A percentile compares a stretch with the other conserved stretches of the same genome.
Conservation (phyloP, 1,140 invertebrate genomes). For the Drosophila sucinea region DNA sequence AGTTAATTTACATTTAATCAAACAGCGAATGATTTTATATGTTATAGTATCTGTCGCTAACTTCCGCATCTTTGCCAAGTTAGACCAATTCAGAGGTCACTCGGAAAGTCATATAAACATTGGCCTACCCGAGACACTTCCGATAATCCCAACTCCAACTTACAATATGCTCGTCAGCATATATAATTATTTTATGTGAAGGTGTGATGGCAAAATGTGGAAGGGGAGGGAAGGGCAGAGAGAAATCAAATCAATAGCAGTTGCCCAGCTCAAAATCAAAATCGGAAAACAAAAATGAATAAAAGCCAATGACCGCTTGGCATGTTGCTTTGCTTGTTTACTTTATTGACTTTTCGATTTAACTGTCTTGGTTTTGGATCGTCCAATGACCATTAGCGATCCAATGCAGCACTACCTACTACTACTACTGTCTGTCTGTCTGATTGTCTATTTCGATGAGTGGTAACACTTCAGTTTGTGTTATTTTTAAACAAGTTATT, state of each 20-base stretch:
- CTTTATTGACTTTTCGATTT: slow-evolving; percentile 16
- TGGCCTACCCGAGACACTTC: background rate
- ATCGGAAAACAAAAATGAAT: slow-evolving; percentile 10
- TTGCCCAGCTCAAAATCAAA: slow-evolving; percentile 10
- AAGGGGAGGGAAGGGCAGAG: background rate
- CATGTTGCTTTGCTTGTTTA: slow-evolving; percentile 16
- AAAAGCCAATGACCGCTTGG: slow-evolving; percentile 22
- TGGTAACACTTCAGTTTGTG: background rate
- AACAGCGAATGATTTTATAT: background rate
- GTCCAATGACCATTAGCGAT: background rate
- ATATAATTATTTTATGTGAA: background rate
- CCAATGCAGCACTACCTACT: too few relatives aligned
- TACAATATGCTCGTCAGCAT: slow-evolving; percentile 8
- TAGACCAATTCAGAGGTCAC: slow-evolving; percentile 5
- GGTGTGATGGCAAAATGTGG: background rate
- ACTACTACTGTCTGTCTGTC: too few relatives aligned
- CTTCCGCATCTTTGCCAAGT: slow-evolving; percentile 11
- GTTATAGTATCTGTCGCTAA: background rate
- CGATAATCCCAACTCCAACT: background rate
- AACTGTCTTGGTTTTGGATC: slow-evolving; percentile 14
- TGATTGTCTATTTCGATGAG: too few relatives aligned
- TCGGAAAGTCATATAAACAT: background rate
- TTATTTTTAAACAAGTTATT: background rate
- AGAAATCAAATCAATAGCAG: background rate
- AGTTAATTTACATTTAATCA: slow-evolving; percentile 13